Evolutionary conservation across 2,113 vertebrate genomes (phyloP), one percentile per base, ranked within the genome.

Genomic region (Thalassoma bifasciatum): DNA sequence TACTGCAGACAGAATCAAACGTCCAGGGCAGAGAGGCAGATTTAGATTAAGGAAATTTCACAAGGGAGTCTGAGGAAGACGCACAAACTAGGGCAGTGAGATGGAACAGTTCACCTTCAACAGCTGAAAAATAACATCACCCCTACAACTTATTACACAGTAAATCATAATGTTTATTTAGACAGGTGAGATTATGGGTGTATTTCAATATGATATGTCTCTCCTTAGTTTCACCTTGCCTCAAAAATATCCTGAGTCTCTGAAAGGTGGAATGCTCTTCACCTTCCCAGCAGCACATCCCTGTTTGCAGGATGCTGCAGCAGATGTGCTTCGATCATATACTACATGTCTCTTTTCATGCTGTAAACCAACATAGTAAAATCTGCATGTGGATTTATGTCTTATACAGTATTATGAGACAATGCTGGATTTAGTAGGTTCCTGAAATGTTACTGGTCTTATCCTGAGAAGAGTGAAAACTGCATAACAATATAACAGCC

Each of bases 101-200:
- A 65, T 47, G 22, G 49, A 82, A 49, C 47, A 73, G 76, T 81
- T 85, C 81, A 85, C 76, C 84, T 86, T 90, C 51, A 86, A 78
- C 68, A 67, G 56, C n/a, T 2, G 2, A 5, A 44, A 12, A 38
- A 42, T 54, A 75, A 42, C 22, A 40, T 54, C 59, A 67, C 52
- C 42, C 50, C 21, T 56, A 7, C 37, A 53, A 75, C 24, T 51
- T 12, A 26, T 38, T 59, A 12, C 5, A 13, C 9, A 59, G 36
- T 1, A 2, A 11, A 10, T 9, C 26, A 17, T 56, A 9, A 10
- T 34, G 26, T 34, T 56, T 4, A 30, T 16, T 19, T 12, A 17
- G 16, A 51, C 34, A 47, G 57, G 24, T 36, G n/a, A n/a, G n/a
- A n/a, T 42, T 46, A 11, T 30, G 60, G 36, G 73, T 71, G 52